Percentiles rank a stretch among this genome's conserved stretches.
These are phyloP conservation scores for Strigamia transsilvanica DNA, from an alignment of 2,888 invertebrate species.

Conservation along the genomic window DNA sequence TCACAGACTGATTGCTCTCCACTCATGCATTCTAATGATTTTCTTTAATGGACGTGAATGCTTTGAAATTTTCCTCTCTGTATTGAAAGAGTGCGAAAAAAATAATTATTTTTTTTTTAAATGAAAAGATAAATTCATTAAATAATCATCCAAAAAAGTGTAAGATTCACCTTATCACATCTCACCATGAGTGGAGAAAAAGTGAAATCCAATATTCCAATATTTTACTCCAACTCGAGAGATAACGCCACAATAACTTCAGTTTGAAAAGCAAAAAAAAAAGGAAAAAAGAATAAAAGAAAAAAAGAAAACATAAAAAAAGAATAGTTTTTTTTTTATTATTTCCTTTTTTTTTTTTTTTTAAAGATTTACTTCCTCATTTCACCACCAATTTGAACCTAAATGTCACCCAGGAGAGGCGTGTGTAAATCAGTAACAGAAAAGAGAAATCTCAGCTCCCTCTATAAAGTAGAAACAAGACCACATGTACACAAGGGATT, in stretches of 20 bases:
- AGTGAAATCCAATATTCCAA: slow-evolving; percentile 36
- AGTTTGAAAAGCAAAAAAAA: background rate
- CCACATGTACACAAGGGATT: slow-evolving; percentile 31
- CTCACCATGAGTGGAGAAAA: background rate
- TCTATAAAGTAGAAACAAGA: slow-evolving; percentile 19
- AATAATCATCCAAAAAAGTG: background rate
- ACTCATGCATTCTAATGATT: slow-evolving; percentile 15
- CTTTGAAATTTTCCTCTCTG: background rate
- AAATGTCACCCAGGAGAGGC: slow-evolving; percentile 22
- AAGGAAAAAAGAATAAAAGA: background rate
- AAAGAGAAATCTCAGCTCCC: slow-evolving; percentile 29
- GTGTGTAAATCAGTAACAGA: slow-evolving; percentile 9
- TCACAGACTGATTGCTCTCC: slow-evolving; percentile 12
- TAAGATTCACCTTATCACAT: slow-evolving; percentile 1
- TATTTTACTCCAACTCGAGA: background rate
- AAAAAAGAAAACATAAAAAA: background rate
- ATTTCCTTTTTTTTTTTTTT: background rate
- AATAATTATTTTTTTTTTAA: background rate
- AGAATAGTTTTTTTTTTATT: too few relatives aligned
- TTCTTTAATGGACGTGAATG: slow-evolving; percentile 2
- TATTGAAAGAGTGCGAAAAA: background rate
- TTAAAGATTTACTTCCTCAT: slow-evolving; percentile 28
- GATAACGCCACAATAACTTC: slow-evolving; percentile 20
- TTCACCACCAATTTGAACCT: slow-evolving; percentile 31
- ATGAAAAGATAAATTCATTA: slow-evolving; percentile 23